Conservation (phyloP, 1,140 invertebrate genomes). For the Ceratosolen solmsi region DNA sequence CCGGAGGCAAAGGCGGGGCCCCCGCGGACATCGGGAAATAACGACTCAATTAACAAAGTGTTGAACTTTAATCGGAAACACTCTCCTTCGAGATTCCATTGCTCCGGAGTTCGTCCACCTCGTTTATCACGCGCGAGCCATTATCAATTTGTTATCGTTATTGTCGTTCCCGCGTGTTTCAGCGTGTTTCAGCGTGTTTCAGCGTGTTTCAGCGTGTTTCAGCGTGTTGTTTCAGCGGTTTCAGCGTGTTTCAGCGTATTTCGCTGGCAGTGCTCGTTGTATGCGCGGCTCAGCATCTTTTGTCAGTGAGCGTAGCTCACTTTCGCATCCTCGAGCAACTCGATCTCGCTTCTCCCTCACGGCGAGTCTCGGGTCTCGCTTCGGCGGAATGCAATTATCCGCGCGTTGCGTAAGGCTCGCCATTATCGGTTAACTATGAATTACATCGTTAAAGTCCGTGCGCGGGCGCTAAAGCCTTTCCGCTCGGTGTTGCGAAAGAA, state of each 20-base stretch:
- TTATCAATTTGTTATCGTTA: neutral
- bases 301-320: too few relatives aligned
- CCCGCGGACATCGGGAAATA: neutral
- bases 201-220: too few relatives aligned
- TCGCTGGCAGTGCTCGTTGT: too few relatives aligned
- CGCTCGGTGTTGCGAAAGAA: too few relatives aligned
- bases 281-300: too few relatives aligned
- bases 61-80: too few relatives aligned
- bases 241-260: too few relatives aligned
- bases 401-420: slow-evolving; percentile 62
- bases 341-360: neutral
- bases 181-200: too few relatives aligned
- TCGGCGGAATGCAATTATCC: slow-evolving; percentile 60
- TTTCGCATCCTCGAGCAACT: neutral
- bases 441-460: slow-evolving; percentile 60
- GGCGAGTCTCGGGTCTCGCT: slow-evolving; percentile 45
- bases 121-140: neutral
- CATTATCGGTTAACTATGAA: slow-evolving; percentile 63
- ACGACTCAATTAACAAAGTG: neutral
- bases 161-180: neutral
- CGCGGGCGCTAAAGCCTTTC: slow-evolving; percentile 51
- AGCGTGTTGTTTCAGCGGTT: too few relatives aligned
- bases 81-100: neutral
- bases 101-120: neutral
- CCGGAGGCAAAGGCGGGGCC: too few relatives aligned